Base-by-base conservation (phyloP, 2,888 invertebrate genomes). In the Erynnis tages region DNA sequence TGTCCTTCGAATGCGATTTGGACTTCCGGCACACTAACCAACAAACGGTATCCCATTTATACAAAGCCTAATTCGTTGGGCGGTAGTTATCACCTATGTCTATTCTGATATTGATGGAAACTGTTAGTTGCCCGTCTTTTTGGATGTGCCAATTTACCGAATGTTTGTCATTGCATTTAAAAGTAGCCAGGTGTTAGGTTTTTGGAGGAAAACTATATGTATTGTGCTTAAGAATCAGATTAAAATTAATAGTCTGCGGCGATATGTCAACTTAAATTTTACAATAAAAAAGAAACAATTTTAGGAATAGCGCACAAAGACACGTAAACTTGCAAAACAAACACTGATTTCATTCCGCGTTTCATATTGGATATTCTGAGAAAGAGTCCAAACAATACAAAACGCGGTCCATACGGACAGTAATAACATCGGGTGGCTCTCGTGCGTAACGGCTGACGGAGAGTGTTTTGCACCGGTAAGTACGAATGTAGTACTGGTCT, bases 1-100 rank as follows among this genome's bases (percentile, higher is more conserved):
- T 62, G 69, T 75, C 75, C 67, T 72, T 69, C 68, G 76, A 76
- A 81, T 81, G 74, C 69, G 74, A 75, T 79, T 82, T 70, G 67
- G 58, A 70, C 71, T 77, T 75, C 79, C 78, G 71, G 74, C 67
- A 70, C 65, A 68, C 63, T 69, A 64, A 68, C 65, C 66, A 66
- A 73, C 67, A 63, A 80, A 81, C 77, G 73, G 76, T 76, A 74
- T 62, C 58, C 75, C 70, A 57, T 69, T 48, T 16, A 71, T 67
- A 71, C 44, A 57, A 67, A 54, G 45, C 55, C 57, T 54, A 68
- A 68, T 66, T 64, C 63, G 62, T 54, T 53, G 56, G 55, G 54
- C 59, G 63, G 56, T 63, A 63, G 62, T 68, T 66, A 65, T 56
- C 67, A 62, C 62, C 56, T 65, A 16, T 25, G 48, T 41, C 32